phyloP scores from a whole-genome alignment of 2,888 invertebrate genomes.

The Dione vanillae region DNA sequence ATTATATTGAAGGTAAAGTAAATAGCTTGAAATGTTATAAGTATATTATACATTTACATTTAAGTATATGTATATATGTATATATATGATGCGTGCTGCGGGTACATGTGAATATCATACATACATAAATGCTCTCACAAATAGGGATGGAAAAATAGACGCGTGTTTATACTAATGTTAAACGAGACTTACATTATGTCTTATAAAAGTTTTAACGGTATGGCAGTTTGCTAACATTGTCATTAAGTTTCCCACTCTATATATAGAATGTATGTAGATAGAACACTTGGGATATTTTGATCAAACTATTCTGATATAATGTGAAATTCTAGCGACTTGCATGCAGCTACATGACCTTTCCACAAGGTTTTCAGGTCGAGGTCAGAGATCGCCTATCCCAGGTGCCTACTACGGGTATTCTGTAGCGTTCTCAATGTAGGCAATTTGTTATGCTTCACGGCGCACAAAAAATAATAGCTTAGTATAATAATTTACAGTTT shows the following conservation, averaged over 20 bases:
- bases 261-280: not conserved
- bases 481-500: constrained; percentile 26
- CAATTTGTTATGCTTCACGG: constrained; percentile 36
- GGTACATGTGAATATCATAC: not conserved
- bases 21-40: too few species aligned
- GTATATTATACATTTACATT: too few species aligned
- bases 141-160: not conserved
- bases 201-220: constrained; percentile 14
- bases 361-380: constrained; percentile 54
- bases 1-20: too few species aligned
- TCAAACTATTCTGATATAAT: constrained; percentile 25
- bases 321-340: constrained; percentile 29
- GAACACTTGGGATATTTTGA: constrained; percentile 18
- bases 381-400: constrained; percentile 41
- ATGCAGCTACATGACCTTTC: constrained; percentile 59
- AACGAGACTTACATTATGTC: constrained; percentile 3
- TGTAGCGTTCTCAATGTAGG: constrained; percentile 39
- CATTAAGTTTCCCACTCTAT: not conserved
- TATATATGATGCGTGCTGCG: too few species aligned
- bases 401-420: constrained; percentile 38
- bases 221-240: not conserved
- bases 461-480: constrained; percentile 21
- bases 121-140: not conserved
- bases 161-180: not conserved
- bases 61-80: too few species aligned